Base-by-base conservation (phyloP, 1,140 invertebrate genomes). In the Zaprionus ornatus region DNA sequence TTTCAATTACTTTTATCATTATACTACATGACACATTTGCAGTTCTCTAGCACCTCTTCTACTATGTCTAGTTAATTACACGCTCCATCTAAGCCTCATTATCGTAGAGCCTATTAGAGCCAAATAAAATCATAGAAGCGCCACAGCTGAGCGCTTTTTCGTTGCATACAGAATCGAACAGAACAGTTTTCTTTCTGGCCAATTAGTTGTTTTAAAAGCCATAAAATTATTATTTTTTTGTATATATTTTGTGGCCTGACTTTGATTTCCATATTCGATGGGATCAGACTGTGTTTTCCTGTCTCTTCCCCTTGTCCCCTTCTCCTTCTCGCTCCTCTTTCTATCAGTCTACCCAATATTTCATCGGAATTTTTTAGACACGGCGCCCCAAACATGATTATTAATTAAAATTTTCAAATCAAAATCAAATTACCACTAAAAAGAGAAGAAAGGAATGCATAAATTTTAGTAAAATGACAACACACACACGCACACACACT, bases 351-450 rank as follows among this genome's bases (percentile, higher is more conserved):
- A 42, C 66, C 52, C 54, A 64, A 78, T 80, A 85, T 84, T 81
- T 84, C 78, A 85, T 78, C 78, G 74, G 54, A 74, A 83, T 83
- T 70, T 73, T 72, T 70, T 63, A 45, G 32, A 50, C 17, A 25
- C 35, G 70, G 45, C 50, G 45, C 40, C 42, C 37, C 68, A 68
- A 85, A 85, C 79, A 85, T 70, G 67, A 73, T 85, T 85, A 82
- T 85, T 85, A 86, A 86, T 82, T 85, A 85, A 82, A 85, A 85
- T 85, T 85, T 79, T 72, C 72, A 86, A 85, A 85, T 85, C 79
- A 85, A 85, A 85, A 85, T 85, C 82, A 85, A 86, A 85, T 85
- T 86, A 86, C 82, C 69, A 84, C 77, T 84, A 75, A 85, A 80
- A 80, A 79, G 65, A 75, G 68, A 80, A 63, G 61, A 75, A 65